phyloP scores from a whole-genome alignment of 2,888 invertebrate genomes.

The Thera britannica region DNA sequence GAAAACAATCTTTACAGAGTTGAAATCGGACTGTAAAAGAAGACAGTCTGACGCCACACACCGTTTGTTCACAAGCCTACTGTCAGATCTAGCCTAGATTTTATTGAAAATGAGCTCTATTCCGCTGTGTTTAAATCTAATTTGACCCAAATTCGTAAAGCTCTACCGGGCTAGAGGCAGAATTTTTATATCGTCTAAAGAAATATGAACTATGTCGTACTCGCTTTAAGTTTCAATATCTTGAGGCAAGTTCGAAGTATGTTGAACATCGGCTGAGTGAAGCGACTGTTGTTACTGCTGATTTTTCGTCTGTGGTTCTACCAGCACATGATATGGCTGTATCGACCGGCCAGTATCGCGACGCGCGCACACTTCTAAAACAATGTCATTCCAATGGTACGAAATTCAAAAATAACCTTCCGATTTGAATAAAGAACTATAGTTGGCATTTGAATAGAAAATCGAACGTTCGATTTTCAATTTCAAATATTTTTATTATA shows the following conservation, averaged over 20 bases:
- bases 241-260: slow-evolving; percentile 1
- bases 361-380: slow-evolving; percentile 75
- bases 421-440: slow-evolving; percentile 12
- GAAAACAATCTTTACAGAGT: slow-evolving; percentile 58
- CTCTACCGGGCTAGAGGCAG: background rate
- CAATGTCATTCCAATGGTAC: slow-evolving; percentile 45
- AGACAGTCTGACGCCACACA: slow-evolving; percentile 82
- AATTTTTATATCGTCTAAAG: background rate
- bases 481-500: background rate
- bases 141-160: background rate
- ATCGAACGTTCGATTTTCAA: background rate
- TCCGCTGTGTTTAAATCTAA: slow-evolving; percentile 2
- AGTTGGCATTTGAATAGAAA: slow-evolving; percentile 1
- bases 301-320: slow-evolving; percentile 19
- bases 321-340: slow-evolving; percentile 72
- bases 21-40: slow-evolving; percentile 68
- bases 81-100: background rate
- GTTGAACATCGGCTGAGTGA: slow-evolving; percentile 13
- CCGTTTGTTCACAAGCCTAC: slow-evolving; percentile 53
- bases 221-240: slow-evolving; percentile 10
- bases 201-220: background rate
- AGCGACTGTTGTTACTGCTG: slow-evolving; percentile 4
- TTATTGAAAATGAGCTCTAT: slow-evolving; percentile 12
- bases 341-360: slow-evolving; percentile 80
- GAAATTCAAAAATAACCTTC: slow-evolving; percentile 27